These are phyloP conservation scores for Zaprionus africanus DNA, from an alignment of 1,140 invertebrate genomes.

Conservation along the genomic window DNA sequence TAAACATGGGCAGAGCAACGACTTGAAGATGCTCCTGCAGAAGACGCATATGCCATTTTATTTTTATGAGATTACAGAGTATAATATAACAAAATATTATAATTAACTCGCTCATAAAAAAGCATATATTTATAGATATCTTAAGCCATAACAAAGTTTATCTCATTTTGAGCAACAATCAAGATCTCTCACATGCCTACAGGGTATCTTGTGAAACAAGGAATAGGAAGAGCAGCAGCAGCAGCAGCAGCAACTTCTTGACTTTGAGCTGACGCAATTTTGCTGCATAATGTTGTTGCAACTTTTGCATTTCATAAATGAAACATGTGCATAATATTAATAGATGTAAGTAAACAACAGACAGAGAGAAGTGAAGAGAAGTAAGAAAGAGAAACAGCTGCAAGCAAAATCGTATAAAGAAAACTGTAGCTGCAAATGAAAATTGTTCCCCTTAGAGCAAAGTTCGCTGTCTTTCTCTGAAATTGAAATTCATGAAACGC, in stretches of 20 bases:
- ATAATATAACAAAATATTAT: too few relatives aligned
- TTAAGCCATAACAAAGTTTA: neutral
- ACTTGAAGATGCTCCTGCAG: slow-evolving; percentile 19
- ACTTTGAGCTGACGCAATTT: slow-evolving; percentile 17
- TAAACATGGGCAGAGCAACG: neutral
- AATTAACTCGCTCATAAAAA: too few relatives aligned
- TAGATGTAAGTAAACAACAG: slow-evolving; percentile 57
- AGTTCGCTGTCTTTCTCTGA: neutral
- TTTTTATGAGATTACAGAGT: too few relatives aligned
- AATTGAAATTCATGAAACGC: slow-evolving; percentile 66
- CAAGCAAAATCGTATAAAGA: slow-evolving; percentile 1
- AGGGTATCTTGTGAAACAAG: neutral
- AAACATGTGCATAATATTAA: slow-evolving; percentile 82
- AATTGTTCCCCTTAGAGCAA: neutral
- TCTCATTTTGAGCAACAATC: neutral
- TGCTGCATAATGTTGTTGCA: slow-evolving; percentile 60
- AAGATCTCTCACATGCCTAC: neutral
- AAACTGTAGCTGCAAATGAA: slow-evolving; percentile 22
- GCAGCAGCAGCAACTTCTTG: neutral
- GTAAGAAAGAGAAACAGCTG: slow-evolving; percentile 3
- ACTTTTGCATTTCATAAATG: slow-evolving; percentile 80
- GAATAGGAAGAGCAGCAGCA: neutral
- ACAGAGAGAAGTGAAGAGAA: neutral
- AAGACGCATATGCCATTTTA: too few relatives aligned
- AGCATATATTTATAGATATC: too few relatives aligned